Evolutionary conservation across 2,888 invertebrate genomes (phyloP).

Genomic region (Mongoloraphidia duomilia): DNA sequence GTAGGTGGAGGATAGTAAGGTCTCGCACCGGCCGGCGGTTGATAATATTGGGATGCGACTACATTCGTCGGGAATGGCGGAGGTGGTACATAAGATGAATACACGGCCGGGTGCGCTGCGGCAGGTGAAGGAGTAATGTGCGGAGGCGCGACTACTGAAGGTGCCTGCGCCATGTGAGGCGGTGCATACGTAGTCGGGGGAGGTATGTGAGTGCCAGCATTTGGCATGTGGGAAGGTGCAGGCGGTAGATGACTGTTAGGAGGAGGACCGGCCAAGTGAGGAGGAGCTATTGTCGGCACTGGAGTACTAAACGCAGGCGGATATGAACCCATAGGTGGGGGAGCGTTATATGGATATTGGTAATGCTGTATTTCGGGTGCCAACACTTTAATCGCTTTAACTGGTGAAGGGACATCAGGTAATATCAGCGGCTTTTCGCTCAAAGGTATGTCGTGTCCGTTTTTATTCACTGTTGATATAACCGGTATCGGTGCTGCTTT

Average conservation of each 20-base stretch:
- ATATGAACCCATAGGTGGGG: slow-evolving; percentile 24
- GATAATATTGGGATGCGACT: slow-evolving; percentile 22
- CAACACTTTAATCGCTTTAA: slow-evolving; percentile 5
- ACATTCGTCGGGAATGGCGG: slow-evolving; percentile 26
- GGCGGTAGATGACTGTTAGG: slow-evolving; percentile 34
- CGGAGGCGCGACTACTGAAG: slow-evolving; percentile 16
- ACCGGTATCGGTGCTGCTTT: slow-evolving; percentile 12
- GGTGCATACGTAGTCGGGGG: slow-evolving; percentile 18
- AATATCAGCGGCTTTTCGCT: slow-evolving; percentile 17
- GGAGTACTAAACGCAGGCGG: slow-evolving; percentile 20
- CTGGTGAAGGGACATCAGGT: slow-evolving; percentile 3
- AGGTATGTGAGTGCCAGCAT: slow-evolving; percentile 24
- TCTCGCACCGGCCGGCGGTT: slow-evolving; percentile 23
- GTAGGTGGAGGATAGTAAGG: slow-evolving; percentile 33
- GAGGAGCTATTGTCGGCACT: slow-evolving; percentile 13
- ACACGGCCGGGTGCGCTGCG: slow-evolving; percentile 32
- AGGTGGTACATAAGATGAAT: slow-evolving; percentile 30
- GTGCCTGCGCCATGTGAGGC: slow-evolving; percentile 13
- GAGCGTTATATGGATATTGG: slow-evolving; percentile 19
- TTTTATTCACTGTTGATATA: slow-evolving; percentile 14
- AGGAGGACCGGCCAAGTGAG: slow-evolving; percentile 19
- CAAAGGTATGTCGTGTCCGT: slow-evolving; percentile 4
- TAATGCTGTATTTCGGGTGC: slow-evolving; percentile 16
- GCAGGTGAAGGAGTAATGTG: slow-evolving; percentile 31
- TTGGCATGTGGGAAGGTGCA: slow-evolving; percentile 26